Evolutionary conservation across 1,140 invertebrate genomes (phyloP), one percentile per base, ranked within the genome.

Genomic region (Charaxes varanes): DNA sequence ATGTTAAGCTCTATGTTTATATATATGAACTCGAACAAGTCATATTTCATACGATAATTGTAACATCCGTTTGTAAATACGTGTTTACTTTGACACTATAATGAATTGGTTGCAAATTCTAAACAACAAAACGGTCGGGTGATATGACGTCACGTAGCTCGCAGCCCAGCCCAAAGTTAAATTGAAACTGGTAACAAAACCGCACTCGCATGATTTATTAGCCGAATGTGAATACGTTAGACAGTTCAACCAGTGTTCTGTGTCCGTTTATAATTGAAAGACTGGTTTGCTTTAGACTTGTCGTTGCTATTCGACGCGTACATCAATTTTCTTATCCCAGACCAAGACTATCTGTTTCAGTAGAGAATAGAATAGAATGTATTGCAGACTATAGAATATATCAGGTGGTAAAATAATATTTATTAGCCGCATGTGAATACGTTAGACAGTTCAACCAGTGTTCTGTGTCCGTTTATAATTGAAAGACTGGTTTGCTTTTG

Each of bases 101-200:
- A 35, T 41, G 13, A 38, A n/a, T n/a, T n/a, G n/a, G n/a, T n/a
- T n/a, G n/a, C n/a, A n/a, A n/a, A 16, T 31, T 35, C 36, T 19
- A 27, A 53, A 53, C 41, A 49, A 40, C 22, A 41, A 24, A 38
- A 41, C 31, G 35, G 22, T 40, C 30, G 31, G 38, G 15, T 23
- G 37, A 15, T 46, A 31, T 53, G 55, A 58, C 55, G 43, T 51
- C 50, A 54, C 42, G 51, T 48, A 33, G 38, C 42, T 30, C 43
- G 30, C 13, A 41, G 19, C 41, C 45, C 41, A 49, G 38, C 36
- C 30, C 22, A 34, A 62, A 62, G 53, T 65, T 68, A 68, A 68
- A 68, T 68, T 65, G 62, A 69, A 69, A 65, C 53, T 61, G 57
- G 57, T 63, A 47, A 38, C 51, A 33, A 59, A 59, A 62, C 63